A percentile compares a stretch with the other conserved stretches of the same genome.
phyloP scores from a whole-genome alignment of 2,888 invertebrate species.

The Euproctis similis region DNA sequence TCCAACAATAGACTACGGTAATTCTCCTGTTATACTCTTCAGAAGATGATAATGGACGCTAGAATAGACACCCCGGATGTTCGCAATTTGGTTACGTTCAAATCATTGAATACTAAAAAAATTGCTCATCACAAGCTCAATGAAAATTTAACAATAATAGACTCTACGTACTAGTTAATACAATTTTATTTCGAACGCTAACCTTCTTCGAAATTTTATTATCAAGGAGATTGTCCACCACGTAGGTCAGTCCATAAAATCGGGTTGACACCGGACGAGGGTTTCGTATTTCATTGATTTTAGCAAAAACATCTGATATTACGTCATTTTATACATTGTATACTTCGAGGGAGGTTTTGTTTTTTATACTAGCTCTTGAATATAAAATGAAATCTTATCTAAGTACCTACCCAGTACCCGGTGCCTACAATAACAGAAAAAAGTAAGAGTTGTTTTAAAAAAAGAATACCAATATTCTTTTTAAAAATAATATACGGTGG shows the following conservation, averaged over 20 bases:
- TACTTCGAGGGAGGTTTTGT: slow-evolving; percentile 33
- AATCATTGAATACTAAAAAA: slow-evolving; percentile 70
- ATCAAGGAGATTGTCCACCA: slow-evolving; percentile 46
- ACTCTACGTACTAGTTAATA: slow-evolving; percentile 9
- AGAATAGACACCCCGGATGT: slow-evolving; percentile 72
- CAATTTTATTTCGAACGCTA: slow-evolving; percentile 6
- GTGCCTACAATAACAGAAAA: too few relatives aligned
- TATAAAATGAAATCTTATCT: too few relatives aligned
- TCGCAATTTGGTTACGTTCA: slow-evolving; percentile 68
- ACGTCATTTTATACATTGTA: slow-evolving; percentile 50
- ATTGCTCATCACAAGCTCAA: slow-evolving; percentile 61
- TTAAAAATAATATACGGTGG: background rate
- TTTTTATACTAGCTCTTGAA: too few relatives aligned
- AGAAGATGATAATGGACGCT: slow-evolving; percentile 41
- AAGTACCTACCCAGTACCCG: too few relatives aligned
- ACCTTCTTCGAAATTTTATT: too few relatives aligned
- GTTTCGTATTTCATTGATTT: slow-evolving; percentile 65
- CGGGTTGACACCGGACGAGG: slow-evolving; percentile 60
- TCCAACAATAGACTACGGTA: slow-evolving; percentile 36
- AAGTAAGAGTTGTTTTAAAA: too few relatives aligned
- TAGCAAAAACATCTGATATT: slow-evolving; percentile 59
- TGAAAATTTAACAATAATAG: slow-evolving; percentile 14
- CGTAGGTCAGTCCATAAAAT: slow-evolving; percentile 71
- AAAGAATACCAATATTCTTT: too few relatives aligned
- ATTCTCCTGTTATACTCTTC: slow-evolving; percentile 52